phyloP scores from a whole-genome alignment of 2,113 vertebrate genomes.

The Mormoops blainvillei region DNA sequence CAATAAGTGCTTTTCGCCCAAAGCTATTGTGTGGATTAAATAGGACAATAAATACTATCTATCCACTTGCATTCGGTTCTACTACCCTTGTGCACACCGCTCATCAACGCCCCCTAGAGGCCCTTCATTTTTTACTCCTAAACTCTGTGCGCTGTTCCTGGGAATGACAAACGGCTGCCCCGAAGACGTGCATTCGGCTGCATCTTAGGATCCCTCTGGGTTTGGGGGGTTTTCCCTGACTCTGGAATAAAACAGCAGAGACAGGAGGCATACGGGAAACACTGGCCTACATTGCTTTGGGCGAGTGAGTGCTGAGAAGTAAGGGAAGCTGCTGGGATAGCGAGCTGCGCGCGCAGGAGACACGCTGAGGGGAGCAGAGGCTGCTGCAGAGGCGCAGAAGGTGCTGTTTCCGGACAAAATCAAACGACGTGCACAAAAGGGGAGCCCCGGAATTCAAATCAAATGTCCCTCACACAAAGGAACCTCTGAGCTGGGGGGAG shows the following conservation, averaged over 20 bases:
- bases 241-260: neutral
- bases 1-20: neutral
- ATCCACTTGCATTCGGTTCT: neutral
- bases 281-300: neutral
- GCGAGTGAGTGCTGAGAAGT: neutral
- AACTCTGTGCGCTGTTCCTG: neutral
- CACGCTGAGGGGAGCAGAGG: accelerated
- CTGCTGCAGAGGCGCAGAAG: neutral
- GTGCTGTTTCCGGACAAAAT: accelerated
- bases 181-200: neutral
- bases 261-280: neutral
- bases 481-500: neutral
- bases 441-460: neutral
- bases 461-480: neutral
- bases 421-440: neutral
- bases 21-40: neutral
- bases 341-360: accelerated
- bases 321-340: neutral
- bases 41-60: accelerated
- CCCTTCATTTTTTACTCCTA: no score
- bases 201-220: neutral
- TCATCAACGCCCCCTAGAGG: neutral
- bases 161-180: neutral
- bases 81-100: no score
- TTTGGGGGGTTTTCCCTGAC: neutral